A percentile compares a stretch with the other conserved stretches of the same genome.
Conservation (phyloP, 2,888 invertebrate genomes). For the Cylindroiulus punctatus region DNA sequence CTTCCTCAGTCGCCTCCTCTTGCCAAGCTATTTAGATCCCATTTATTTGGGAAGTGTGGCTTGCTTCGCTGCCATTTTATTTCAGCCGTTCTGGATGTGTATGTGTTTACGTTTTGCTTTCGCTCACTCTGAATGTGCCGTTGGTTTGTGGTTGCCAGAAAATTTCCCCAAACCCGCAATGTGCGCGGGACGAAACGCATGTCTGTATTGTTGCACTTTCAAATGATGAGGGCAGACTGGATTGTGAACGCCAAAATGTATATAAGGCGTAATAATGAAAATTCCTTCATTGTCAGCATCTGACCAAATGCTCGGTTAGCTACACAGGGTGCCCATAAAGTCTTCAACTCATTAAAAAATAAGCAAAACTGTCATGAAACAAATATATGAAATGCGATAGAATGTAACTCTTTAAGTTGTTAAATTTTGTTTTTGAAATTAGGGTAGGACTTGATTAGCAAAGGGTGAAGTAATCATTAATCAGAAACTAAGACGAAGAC, state of each 20-base stretch:
- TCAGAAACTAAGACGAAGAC: too few species aligned
- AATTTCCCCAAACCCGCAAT: background rate
- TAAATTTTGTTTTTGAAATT: too few species aligned
- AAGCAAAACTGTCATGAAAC: too few species aligned
- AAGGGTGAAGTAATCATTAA: too few species aligned
- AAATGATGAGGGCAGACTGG: background rate
- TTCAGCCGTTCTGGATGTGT: background rate
- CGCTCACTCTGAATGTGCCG: background rate
- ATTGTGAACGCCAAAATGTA: background rate
- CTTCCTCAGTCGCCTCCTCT: background rate
- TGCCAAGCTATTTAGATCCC: conserved; percentile 20
- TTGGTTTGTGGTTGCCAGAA: conserved; percentile 34
- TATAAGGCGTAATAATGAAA: too few species aligned
- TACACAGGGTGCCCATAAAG: too few species aligned
- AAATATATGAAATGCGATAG: too few species aligned
- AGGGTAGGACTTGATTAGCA: too few species aligned
- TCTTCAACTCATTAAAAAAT: too few species aligned
- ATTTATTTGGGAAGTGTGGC: conserved; percentile 42
- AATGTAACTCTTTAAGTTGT: too few species aligned
- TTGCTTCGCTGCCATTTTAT: conserved; percentile 14
- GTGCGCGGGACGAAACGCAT: background rate
- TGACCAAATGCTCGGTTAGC: too few species aligned
- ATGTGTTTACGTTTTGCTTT: conserved; percentile 18
- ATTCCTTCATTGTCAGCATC: too few species aligned
- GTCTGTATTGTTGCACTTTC: background rate